Base-by-base conservation (phyloP, 2,797 vertebrate genomes). In the Lithobates sylvaticus region DNA sequence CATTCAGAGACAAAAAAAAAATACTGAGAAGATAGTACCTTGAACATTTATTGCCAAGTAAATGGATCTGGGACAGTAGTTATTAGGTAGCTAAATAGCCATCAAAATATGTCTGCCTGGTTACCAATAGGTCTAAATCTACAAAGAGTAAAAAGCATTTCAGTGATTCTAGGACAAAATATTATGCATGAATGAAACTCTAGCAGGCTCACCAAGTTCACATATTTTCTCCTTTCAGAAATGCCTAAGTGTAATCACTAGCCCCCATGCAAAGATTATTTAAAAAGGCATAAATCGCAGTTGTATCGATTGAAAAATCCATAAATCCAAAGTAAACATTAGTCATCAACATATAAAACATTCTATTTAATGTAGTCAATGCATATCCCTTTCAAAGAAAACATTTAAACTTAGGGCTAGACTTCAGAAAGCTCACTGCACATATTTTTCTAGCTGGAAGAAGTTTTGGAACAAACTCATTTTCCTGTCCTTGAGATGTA, bases 401-500 rank as follows among this genome's bases (percentile, higher is more conserved):
- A 2, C 21, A 27, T 18, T n/a, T 18, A 80, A 80, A 29, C 32
- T 29, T 68, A 68, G 0, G 26, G 23, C 39, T 42, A 50, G 39
- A 32, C 18, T 71, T 58, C 3, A 36, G 29, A 71, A 81, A 29
- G 7, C 61, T 26, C 3, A 8, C 65, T 29, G 27, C 65, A 67
- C 26, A 67, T 67, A 71, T 58, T 26, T 69, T 12, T 81, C 9
- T 58, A 47, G 68, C 44, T 34, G 34, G 21, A 71, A 70, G 68
- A 70, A 70, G 68, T 23, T 54, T 71, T 81, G 42, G 29, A 81
- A 58, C 68, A 81, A 70, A 81, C 78, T 71, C 67, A 71, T 81
- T 71, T 81, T 81, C 67, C 78, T 58, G 78, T 81, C 78, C 78
- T 81, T 81, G 78, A 81, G 78, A 81, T 81, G 68, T 81, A 81